Conservation (phyloP, 2,888 invertebrate species). For the Atrina japonica region DNA sequence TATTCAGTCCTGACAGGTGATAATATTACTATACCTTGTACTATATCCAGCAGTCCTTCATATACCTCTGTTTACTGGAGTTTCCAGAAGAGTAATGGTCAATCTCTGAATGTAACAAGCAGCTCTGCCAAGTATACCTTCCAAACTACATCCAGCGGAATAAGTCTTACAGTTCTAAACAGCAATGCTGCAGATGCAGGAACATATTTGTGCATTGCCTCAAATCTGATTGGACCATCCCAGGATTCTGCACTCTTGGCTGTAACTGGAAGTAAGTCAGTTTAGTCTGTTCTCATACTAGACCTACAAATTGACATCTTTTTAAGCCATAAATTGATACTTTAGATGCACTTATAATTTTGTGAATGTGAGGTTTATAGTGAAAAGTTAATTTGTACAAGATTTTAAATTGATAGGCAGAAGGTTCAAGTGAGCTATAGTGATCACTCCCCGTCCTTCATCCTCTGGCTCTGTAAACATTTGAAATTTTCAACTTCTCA, state of each 20-base stretch:
- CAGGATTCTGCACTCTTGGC: constrained; percentile 8
- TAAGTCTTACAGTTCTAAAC: constrained; percentile 21
- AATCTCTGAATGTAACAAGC: background rate
- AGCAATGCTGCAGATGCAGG: constrained; percentile 30
- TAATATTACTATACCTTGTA: constrained; percentile 32
- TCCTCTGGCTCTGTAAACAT: no score
- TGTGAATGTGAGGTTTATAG: no score
- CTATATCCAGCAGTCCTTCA: constrained; percentile 25
- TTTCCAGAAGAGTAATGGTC: constrained; percentile 3
- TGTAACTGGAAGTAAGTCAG: constrained; percentile 26
- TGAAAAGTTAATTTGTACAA: no score
- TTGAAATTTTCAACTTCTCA: no score
- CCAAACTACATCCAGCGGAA: background rate
- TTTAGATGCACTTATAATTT: no score
- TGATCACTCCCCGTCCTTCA: no score
- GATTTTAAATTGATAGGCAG: no score
- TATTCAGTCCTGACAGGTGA: constrained; percentile 25
- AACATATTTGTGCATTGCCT: constrained; percentile 31
- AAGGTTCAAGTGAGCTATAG: no score
- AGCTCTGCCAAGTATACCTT: constrained; percentile 8
- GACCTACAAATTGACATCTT: no score
- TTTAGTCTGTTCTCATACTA: no score
- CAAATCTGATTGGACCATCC: constrained; percentile 31
- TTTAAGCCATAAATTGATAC: no score
- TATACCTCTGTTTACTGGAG: constrained; percentile 34